Conservation (phyloP, 2,113 vertebrate genomes). For the Oophaga pumilio region DNA sequence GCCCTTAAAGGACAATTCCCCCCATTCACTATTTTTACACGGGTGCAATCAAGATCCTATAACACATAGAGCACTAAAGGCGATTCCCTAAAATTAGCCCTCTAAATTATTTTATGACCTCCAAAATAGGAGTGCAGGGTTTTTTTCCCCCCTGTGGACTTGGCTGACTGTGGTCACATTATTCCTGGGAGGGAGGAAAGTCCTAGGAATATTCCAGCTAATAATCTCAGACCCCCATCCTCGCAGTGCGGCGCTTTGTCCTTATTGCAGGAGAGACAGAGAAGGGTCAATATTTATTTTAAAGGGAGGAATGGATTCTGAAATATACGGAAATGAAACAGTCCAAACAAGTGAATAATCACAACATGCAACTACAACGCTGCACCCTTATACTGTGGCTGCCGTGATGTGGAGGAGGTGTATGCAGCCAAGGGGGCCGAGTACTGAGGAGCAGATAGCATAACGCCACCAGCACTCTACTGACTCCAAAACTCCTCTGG, state of each 20-base stretch:
- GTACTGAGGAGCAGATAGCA: no score
- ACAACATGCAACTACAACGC: no score
- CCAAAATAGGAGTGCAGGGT: background rate
- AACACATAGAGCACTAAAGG: background rate
- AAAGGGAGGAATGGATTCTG: background rate
- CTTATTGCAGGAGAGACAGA: background rate
- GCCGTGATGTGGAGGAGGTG: no score
- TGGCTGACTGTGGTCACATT: background rate
- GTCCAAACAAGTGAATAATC: background rate
- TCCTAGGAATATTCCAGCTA: constrained; percentile 9
- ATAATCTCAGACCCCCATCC: background rate
- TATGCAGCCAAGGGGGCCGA: no score
- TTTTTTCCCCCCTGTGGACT: background rate
- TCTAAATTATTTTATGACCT: background rate
- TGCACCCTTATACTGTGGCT: no score
- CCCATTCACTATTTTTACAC: background rate
- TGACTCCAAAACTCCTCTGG: no score
- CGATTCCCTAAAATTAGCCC: background rate
- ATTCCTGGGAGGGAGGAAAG: background rate
- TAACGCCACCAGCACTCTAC: no score
- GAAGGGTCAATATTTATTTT: constrained; percentile 18
- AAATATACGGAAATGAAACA: background rate
- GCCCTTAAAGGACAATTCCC: background rate
- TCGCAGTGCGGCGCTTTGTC: background rate
- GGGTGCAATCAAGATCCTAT: background rate